Conservation (phyloP, 2,888 invertebrate species). For the Pogonocherus hispidulus region DNA sequence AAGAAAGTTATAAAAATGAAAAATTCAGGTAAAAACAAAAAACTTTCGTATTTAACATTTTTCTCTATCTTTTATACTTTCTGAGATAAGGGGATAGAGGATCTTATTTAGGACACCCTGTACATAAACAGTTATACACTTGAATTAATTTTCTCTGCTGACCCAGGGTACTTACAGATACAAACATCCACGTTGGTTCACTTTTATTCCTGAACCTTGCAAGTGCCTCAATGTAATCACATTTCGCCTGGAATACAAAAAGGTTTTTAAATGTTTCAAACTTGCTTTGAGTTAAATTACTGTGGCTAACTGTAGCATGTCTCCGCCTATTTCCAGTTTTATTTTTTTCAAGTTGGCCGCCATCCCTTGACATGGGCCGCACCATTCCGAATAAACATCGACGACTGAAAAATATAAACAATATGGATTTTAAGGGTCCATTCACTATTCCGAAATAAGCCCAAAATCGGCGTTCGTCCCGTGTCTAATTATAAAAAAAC, state of each 20-base stretch:
- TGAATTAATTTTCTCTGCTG: too few relatives aligned
- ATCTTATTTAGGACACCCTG: too few relatives aligned
- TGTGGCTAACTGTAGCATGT: conserved; percentile 82
- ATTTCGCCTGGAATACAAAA: conserved; percentile 75
- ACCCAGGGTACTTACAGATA: conserved; percentile 74
- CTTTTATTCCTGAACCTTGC: conserved; percentile 85
- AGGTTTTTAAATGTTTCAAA: neutral
- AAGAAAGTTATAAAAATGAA: too few relatives aligned
- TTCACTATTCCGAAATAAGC: too few relatives aligned
- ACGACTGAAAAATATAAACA: conserved; percentile 79
- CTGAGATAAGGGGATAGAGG: too few relatives aligned
- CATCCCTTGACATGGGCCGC: conserved; percentile 91
- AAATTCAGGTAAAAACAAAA: too few relatives aligned
- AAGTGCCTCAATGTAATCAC: conserved; percentile 81
- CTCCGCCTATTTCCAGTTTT: conserved; percentile 90
- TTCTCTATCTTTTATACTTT: too few relatives aligned
- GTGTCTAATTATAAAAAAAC: too few relatives aligned
- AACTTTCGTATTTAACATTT: too few relatives aligned
- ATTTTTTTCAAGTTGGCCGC: conserved; percentile 86
- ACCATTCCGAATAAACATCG: conserved; percentile 93
- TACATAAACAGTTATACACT: too few relatives aligned
- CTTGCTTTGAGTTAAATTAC: conserved; percentile 67
- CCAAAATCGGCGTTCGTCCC: too few relatives aligned
- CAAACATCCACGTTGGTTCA: conserved; percentile 92
- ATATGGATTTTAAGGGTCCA: too few relatives aligned